A percentile compares a stretch with the other conserved stretches of the same genome.
These are phyloP conservation scores for Aquatica leii DNA, from an alignment of 2,888 invertebrate genomes.

Conservation along the genomic window DNA sequence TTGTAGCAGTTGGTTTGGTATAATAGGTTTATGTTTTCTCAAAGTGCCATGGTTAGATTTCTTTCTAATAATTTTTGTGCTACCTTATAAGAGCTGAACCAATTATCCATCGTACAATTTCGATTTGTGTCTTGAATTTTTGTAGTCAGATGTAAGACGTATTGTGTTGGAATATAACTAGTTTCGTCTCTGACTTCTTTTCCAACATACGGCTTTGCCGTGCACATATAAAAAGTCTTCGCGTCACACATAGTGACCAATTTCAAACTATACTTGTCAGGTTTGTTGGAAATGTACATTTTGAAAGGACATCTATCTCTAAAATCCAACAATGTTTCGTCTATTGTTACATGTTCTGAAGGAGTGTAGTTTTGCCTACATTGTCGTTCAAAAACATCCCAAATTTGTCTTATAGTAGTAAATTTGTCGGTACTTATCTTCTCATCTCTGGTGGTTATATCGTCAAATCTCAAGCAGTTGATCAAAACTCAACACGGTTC, in stretches of 20 bases:
- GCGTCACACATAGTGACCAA: conserved; percentile 42
- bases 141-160: not conserved
- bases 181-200: not conserved
- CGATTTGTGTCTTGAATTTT: too few species aligned
- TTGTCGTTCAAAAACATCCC: not conserved
- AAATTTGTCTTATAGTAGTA: too few species aligned
- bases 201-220: conserved; percentile 39
- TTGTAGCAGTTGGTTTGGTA: not conserved
- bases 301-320: conserved; percentile 24
- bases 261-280: conserved; percentile 44
- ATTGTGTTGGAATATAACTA: not conserved
- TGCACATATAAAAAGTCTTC: conserved; percentile 33
- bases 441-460: too few species aligned
- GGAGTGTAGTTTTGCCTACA: not conserved
- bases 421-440: too few species aligned
- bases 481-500: not conserved
- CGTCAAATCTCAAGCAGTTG: too few species aligned
- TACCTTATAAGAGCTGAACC: conserved; percentile 6
- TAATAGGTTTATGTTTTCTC: not conserved
- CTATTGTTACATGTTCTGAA: conserved; percentile 12
- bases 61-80: not conserved
- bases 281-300: conserved; percentile 43
- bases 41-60: not conserved
- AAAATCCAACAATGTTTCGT: conserved; percentile 31
- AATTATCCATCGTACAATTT: conserved; percentile 16